Evolutionary conservation across 1,140 invertebrate genomes (phyloP).

Genomic region (Euura lappo): DNA sequence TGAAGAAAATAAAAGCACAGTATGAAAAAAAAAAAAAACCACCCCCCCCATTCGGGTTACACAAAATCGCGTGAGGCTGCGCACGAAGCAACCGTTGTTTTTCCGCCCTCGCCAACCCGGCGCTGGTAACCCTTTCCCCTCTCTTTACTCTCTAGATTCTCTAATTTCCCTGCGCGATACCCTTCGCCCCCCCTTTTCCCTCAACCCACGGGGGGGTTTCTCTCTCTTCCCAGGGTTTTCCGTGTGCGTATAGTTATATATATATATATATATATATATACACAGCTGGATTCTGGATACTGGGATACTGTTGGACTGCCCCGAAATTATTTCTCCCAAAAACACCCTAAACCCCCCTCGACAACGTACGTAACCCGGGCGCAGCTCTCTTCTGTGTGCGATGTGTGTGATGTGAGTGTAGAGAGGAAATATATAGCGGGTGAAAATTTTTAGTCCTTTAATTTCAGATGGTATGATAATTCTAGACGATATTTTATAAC

Average conservation of each 20-base stretch:
- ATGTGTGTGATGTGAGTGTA: too few relatives aligned
- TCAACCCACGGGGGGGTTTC: background rate
- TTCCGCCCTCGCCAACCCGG: background rate
- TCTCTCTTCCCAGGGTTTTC: too few relatives aligned
- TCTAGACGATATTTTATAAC: slow-evolving; percentile 50
- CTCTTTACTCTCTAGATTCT: background rate
- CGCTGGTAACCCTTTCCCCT: background rate
- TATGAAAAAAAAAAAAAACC: too few relatives aligned
- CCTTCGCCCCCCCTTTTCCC: background rate
- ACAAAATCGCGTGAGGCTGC: too few relatives aligned
- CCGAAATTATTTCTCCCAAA: slow-evolving; percentile 46
- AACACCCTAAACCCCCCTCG: slow-evolving; percentile 21
- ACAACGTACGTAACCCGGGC: background rate
- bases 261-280: too few relatives aligned
- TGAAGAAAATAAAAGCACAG: too few relatives aligned
- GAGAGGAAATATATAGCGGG: too few relatives aligned
- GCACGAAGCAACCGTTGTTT: background rate
- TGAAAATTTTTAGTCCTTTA: slow-evolving; percentile 52
- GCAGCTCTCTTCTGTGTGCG: too few relatives aligned
- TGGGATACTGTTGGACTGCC: background rate
- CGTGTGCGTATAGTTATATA: too few relatives aligned
- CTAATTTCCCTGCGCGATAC: background rate
- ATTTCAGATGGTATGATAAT: slow-evolving; percentile 56
- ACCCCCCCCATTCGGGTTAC: too few relatives aligned
- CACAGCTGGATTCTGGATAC: too few relatives aligned